Base-by-base conservation (phyloP, 2,797 vertebrate species). In the Pitangus sulphuratus region DNA sequence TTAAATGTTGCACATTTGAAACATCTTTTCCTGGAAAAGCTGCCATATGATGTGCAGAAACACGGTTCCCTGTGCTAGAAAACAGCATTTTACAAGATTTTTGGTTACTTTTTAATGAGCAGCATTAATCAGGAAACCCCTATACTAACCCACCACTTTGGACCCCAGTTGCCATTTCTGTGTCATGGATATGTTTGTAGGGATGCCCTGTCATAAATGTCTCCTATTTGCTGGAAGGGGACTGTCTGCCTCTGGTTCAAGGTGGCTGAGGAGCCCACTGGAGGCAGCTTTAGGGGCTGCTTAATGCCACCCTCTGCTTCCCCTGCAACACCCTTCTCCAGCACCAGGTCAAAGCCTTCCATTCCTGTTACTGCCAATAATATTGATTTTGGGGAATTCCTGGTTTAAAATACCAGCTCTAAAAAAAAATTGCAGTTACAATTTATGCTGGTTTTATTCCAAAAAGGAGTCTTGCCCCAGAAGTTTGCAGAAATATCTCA, bases 401-500 rank as follows among this genome's bases (percentile, higher is more conserved):
- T 48, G 1, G 4, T 80, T 70, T 31, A 64, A 89, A 74, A 64
- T 60, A n/a, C 8, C 44, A 58, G 72, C 69, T 75, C 33, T 16
- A 22, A 45, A 60, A 62, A 2, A 33, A 92, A 84, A 66, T 8
- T 64, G 13, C 8, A 25, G 21, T 77, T 44, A 9, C 87, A 40
- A 83, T 76, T 89, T 82, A 51, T 39, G 9, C 78, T 69, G 33
- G 25, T 87, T 92, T 56, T 8, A 85, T 30, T 71, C 14, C 11
- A 75, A 79, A 72, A 66, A 47, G 47, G 30, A 5, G 1, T 25
- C 18, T 78, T 75, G 37, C 15, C n/a, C 15, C 14, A 58, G 54
- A 93, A 68, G 10, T 84, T 89, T 15, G 83, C 30, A 45, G 21
- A 93, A 72, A 76, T 88, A 64, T 24, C 48, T 90, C 22, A 72